Evolutionary conservation across 2,888 invertebrate genomes (phyloP).

Genomic region (Strigamia transsilvanica): DNA sequence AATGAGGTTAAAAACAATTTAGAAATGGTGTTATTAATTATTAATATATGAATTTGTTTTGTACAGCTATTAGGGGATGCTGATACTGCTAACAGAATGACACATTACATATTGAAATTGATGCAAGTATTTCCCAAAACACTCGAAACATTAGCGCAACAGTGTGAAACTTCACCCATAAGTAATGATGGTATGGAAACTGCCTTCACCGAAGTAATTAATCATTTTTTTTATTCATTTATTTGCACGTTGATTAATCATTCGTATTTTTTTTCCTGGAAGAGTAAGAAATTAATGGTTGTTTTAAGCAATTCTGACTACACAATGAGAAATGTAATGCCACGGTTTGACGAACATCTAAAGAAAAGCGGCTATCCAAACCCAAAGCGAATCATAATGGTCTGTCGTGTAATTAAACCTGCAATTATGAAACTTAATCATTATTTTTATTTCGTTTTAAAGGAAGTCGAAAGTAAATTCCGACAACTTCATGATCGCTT

Average conservation of each 20-base stretch:
- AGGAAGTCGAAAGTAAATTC: constrained; percentile 4
- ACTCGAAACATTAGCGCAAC: constrained; percentile 22
- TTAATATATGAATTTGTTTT: background rate
- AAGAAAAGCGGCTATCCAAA: constrained; percentile 61
- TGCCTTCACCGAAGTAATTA: background rate
- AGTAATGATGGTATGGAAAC: background rate
- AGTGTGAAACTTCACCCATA: background rate
- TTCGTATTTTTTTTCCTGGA: constrained; percentile 37
- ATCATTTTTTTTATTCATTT: background rate
- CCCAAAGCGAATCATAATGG: background rate
- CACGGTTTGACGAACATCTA: constrained; percentile 75
- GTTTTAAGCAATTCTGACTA: constrained; percentile 89
- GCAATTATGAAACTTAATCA: background rate
- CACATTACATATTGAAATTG: constrained; percentile 28
- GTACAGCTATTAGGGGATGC: background rate
- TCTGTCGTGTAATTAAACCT: background rate
- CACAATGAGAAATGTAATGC: constrained; percentile 77
- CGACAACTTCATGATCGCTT: constrained; percentile 66
- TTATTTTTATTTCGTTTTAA: background rate
- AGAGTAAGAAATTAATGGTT: constrained; percentile 73
- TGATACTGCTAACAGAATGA: background rate
- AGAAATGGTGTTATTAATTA: background rate
- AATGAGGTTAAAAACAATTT: constrained; percentile 58
- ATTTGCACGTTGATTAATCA: background rate
- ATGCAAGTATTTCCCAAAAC: constrained; percentile 48